Percentiles rank a stretch among this genome's conserved stretches.
These are phyloP conservation scores for Scatophagus argus DNA, from an alignment of 2,113 vertebrate species.

Conservation along the genomic window DNA sequence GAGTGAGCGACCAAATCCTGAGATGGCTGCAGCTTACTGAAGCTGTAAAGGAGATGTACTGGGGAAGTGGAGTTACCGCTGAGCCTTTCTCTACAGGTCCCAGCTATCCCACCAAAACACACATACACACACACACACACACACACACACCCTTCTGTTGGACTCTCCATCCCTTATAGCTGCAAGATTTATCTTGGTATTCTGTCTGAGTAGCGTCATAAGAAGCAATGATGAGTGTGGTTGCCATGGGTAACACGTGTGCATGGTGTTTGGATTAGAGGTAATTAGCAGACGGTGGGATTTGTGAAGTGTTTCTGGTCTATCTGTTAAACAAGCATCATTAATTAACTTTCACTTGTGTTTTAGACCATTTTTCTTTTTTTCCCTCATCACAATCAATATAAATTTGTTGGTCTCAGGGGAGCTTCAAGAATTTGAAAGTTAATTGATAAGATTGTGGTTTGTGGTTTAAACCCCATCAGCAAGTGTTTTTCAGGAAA, in stretches of 20 bases:
- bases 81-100: slow-evolving; percentile 10
- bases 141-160: not conserved
- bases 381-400: not conserved
- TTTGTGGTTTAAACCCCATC: not conserved
- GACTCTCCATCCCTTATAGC: slow-evolving; percentile 6
- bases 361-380: not conserved
- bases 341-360: not conserved
- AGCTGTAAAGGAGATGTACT: slow-evolving; percentile 37
- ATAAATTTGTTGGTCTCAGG: not conserved
- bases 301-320: slow-evolving; percentile 13
- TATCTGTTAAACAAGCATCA: not conserved
- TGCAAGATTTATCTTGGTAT: slow-evolving; percentile 18
- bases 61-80: slow-evolving; percentile 22
- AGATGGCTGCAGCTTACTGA: slow-evolving; percentile 16
- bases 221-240: slow-evolving; percentile 16
- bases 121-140: not conserved
- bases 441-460: not conserved
- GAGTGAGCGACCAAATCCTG: slow-evolving; percentile 28
- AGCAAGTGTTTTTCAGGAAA: not conserved
- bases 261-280: slow-evolving; percentile 29
- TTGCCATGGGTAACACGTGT: slow-evolving; percentile 52
- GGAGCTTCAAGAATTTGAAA: not conserved
- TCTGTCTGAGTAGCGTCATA: slow-evolving; percentile 13
- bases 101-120: slow-evolving; percentile 2
- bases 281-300: slow-evolving; percentile 29